Evolutionary conservation across 2,113 vertebrate genomes (phyloP).

Genomic region (rabbit (Oryctolagus cuniculus)): mOryCun1.1 NC_091453.1:17565001-17565500

Average conservation of each 20-base stretch:
- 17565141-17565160: background rate
- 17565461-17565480: no score
- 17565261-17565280: background rate
- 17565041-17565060: no score
- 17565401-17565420: background rate
- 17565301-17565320: background rate
- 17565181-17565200: background rate
- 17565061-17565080: no score
- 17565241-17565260: constrained; percentile 29
- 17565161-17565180: background rate
- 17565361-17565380: constrained; percentile 2
- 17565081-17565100: no score
- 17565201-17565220: background rate
- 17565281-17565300: background rate
- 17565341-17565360: constrained; percentile 42
- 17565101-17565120: background rate
- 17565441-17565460: background rate
- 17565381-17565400: background rate
- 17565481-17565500: no score
- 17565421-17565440: background rate
- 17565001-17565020: no score
- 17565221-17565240: background rate
- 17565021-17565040: no score
- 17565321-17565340: background rate
- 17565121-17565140: background rate